Evolutionary conservation across 2,797 vertebrate species (phyloP).

Genomic region (Enteromius viviparus): DNA sequence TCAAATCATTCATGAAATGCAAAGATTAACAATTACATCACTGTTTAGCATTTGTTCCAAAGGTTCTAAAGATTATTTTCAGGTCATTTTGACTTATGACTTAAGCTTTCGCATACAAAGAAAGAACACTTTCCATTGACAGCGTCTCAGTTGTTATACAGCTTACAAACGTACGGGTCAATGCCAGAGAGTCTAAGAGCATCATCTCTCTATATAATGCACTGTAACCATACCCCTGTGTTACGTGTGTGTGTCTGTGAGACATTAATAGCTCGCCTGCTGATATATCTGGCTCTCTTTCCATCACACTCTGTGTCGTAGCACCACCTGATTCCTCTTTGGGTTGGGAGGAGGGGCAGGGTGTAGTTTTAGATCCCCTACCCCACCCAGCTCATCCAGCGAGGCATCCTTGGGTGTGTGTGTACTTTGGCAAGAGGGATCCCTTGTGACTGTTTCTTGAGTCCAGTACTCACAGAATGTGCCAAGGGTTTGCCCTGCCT

Average conservation of each 20-base stretch:
- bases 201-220: conserved; percentile 41
- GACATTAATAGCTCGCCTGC: conserved; percentile 49
- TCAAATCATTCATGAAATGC: no score
- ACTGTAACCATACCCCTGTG: conserved; percentile 49
- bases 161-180: conserved; percentile 15
- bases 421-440: conserved; percentile 30
- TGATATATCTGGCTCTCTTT: conserved; percentile 54
- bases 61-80: neutral
- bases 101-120: neutral
- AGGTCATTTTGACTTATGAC: neutral
- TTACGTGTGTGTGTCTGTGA: conserved; percentile 48
- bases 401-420: conserved; percentile 36
- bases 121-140: conserved; percentile 25
- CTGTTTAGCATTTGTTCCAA: neutral
- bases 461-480: conserved; percentile 38
- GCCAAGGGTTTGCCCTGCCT: conserved; percentile 43
- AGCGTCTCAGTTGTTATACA: conserved; percentile 23
- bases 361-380: conserved; percentile 24
- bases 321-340: conserved; percentile 48
- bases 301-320: conserved; percentile 46
- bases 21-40: neutral
- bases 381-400: conserved; percentile 39
- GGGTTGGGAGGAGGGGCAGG: conserved; percentile 7
- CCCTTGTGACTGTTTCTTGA: conserved; percentile 38
- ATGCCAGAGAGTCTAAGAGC: conserved; percentile 43